Percentiles rank a stretch among this genome's conserved stretches.
phyloP scores from a whole-genome alignment of 2,888 invertebrate genomes.

The Lithosia quadra region DNA sequence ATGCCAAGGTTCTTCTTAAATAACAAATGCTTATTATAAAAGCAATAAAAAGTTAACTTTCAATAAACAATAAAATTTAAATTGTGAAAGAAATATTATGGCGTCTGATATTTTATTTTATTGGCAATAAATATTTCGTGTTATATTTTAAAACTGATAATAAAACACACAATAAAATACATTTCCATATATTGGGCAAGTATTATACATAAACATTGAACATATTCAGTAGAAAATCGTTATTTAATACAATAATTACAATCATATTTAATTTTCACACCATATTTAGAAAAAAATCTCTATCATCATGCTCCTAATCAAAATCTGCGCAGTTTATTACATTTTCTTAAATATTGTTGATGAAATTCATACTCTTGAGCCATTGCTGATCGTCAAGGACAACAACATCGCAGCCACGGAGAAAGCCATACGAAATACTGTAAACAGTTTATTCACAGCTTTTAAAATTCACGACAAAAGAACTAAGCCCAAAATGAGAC shows the following conservation, averaged over 20 bases:
- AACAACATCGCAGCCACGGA: conserved; percentile 56
- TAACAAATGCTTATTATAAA: neutral
- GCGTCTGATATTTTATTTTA: conserved; percentile 9
- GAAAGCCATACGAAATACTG: conserved; percentile 54
- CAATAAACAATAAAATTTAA: neutral
- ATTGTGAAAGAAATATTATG: neutral
- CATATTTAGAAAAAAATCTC: conserved; percentile 7
- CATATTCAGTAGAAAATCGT: conserved; percentile 18
- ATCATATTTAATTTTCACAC: conserved; percentile 12
- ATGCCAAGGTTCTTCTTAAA: accelerated
- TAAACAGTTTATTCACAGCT: conserved; percentile 61
- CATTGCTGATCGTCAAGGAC: conserved; percentile 52
- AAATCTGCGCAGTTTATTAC: conserved; percentile 37
- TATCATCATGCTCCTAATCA: conserved; percentile 40
- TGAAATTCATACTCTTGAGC: conserved; percentile 46
- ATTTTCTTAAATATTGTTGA: conserved; percentile 33
- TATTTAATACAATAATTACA: conserved; percentile 26
- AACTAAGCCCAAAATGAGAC: conserved; percentile 53
- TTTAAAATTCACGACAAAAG: conserved; percentile 55
- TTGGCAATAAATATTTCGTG: conserved; percentile 19
- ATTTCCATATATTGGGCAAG: conserved; percentile 43
- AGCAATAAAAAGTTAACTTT: neutral
- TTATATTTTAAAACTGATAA: conserved; percentile 28
- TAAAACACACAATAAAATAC: conserved; percentile 38
- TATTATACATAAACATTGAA: conserved; percentile 21